Evolutionary conservation across 92 coral and sea anemone species (phyloP).

Genomic region (Zoanthus sociatus): DNA sequence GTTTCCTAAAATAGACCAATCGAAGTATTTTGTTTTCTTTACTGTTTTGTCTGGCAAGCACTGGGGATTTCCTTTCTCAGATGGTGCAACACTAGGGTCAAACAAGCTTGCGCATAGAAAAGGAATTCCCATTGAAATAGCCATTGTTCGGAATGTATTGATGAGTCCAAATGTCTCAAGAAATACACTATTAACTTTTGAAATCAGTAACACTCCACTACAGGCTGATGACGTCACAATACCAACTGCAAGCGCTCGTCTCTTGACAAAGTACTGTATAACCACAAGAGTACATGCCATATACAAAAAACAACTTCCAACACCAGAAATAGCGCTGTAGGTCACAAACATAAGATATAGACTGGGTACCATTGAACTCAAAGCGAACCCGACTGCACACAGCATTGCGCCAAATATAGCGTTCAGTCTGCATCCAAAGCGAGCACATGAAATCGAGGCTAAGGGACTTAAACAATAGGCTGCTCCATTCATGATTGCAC

Average conservation of each 20-base stretch:
- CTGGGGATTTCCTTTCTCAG: background rate
- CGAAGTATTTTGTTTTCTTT: constrained; percentile 1
- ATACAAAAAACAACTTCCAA: constrained; percentile 1
- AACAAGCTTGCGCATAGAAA: background rate
- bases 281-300: constrained; percentile 6
- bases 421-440: constrained; percentile 17
- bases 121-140: background rate
- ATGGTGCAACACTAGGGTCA: constrained; percentile 1
- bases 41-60: background rate
- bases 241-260: constrained; percentile 1
- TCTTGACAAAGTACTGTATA: background rate
- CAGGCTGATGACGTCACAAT: background rate
- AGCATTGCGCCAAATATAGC: constrained; percentile 17
- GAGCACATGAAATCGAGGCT: constrained; percentile 10
- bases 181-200: background rate
- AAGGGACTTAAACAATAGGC: constrained; percentile 13
- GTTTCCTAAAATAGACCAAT: background rate
- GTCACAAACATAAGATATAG: constrained; percentile 1
- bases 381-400: background rate
- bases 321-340: constrained; percentile 1
- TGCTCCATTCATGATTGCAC: constrained; percentile 5
- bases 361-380: constrained; percentile 17
- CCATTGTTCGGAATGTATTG: constrained; percentile 3
- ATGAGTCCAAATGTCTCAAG: background rate
- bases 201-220: background rate